phyloP scores from a whole-genome alignment of 2,797 vertebrate species.

The Chromis chromis region DNA sequence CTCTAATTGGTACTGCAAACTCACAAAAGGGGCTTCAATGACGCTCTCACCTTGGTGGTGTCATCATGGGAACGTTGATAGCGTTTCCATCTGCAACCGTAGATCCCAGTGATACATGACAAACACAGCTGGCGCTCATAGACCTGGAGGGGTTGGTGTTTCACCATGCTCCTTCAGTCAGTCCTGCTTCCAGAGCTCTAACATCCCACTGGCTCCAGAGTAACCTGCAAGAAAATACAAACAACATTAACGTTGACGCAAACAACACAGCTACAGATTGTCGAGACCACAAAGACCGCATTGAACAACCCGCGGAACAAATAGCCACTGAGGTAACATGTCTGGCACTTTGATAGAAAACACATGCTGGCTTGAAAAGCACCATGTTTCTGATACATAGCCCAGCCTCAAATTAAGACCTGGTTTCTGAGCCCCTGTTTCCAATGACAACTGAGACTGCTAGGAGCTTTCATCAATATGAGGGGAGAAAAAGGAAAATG shows the following conservation, averaged over 20 bases:
- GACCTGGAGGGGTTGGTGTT: slow-evolving; percentile 98
- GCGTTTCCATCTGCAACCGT: slow-evolving; percentile 98
- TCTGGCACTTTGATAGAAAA: slow-evolving; percentile 48
- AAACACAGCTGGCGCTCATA: slow-evolving; percentile 98
- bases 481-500: slow-evolving; percentile 19
- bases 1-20: not conserved
- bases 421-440: slow-evolving; percentile 42
- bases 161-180: slow-evolving; percentile 95
- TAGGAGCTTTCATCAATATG: slow-evolving; percentile 35
- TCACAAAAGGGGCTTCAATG: not conserved
- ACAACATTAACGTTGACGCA: not conserved
- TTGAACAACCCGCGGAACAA: not conserved
- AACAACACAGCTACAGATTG: not conserved
- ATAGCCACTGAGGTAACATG: not conserved
- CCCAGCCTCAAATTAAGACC: slow-evolving; percentile 42
- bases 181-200: slow-evolving; percentile 77
- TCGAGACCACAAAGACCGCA: not conserved
- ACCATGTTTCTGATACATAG: slow-evolving; percentile 28
- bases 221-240: slow-evolving; percentile 63
- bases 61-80: slow-evolving; percentile 98
- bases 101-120: slow-evolving; percentile 98
- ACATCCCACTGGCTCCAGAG: slow-evolving; percentile 87
- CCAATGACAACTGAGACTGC: slow-evolving; percentile 60
- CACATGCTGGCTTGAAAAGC: slow-evolving; percentile 30
- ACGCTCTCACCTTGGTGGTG: slow-evolving; percentile 91